Evolutionary conservation across 2,113 vertebrate genomes (phyloP).

Genomic region (Crotalus tigris): DNA sequence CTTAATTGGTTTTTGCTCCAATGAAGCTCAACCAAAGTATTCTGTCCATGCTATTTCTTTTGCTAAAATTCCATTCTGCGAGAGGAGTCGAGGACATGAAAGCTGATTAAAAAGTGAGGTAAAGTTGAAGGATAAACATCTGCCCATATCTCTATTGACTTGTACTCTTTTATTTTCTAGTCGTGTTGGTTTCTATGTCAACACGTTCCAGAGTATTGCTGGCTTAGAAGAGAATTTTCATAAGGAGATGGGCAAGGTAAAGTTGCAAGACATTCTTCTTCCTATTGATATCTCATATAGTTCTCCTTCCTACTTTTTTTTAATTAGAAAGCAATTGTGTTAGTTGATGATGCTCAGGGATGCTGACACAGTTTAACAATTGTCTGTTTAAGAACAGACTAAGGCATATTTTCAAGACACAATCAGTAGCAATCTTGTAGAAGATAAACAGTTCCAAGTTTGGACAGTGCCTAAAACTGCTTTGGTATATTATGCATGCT

Average conservation of each 20-base stretch:
- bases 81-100: not conserved
- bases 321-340: not conserved
- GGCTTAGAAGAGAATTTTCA: constrained; percentile 98
- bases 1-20: rapidly evolving
- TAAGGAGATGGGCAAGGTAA: constrained; percentile 95
- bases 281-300: not conserved
- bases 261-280: constrained; percentile 17
- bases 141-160: constrained; percentile 10
- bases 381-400: not conserved
- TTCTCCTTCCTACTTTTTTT: not conserved
- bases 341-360: not conserved
- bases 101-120: not conserved
- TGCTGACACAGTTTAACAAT: not conserved
- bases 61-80: not conserved
- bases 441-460: not conserved
- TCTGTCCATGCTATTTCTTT: not conserved
- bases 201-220: constrained; percentile 97
- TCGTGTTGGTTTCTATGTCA: constrained; percentile 98
- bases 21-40: not conserved
- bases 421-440: not conserved
- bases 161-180: constrained; percentile 66
- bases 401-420: not conserved
- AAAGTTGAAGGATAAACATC: not conserved
- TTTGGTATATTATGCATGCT: not conserved
- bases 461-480: not conserved